These are phyloP conservation scores for Nothoprocta pentlandii DNA, from an alignment of 2,113 vertebrate genomes.

Conservation along the genomic window DNA sequence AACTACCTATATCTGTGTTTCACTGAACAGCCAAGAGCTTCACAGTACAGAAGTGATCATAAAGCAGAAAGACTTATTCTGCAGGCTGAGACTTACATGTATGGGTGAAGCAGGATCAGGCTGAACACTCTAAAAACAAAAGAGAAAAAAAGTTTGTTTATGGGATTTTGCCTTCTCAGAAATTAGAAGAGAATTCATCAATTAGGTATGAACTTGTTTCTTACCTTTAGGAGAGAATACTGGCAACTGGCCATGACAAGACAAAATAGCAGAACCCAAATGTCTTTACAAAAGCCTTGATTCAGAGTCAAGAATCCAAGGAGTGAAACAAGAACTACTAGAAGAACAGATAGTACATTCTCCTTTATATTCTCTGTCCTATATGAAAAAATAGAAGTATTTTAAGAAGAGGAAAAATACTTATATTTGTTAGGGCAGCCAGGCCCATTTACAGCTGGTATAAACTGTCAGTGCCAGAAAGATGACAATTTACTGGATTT, in stretches of 20 bases:
- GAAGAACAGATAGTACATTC: conserved; percentile 86
- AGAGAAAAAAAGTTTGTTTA: conserved; percentile 21
- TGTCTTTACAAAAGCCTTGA: conserved; percentile 93
- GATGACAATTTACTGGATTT: background rate
- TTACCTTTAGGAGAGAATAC: conserved; percentile 96
- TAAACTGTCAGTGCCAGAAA: background rate
- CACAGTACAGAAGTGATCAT: background rate
- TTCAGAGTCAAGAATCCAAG: conserved; percentile 94
- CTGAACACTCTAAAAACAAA: conserved; percentile 90
- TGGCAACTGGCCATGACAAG: conserved; percentile 97
- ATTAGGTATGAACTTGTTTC: background rate
- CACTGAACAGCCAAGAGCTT: background rate
- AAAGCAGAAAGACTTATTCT: background rate
- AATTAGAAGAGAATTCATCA: background rate
- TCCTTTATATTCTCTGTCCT: conserved; percentile 89
- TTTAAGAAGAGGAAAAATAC: background rate
- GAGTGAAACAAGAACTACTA: conserved; percentile 93
- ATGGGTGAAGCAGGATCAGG: conserved; percentile 96
- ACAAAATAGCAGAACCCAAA: conserved; percentile 95
- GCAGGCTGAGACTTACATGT: conserved; percentile 85
- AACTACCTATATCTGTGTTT: background rate
- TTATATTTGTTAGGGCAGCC: background rate
- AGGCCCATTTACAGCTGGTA: background rate
- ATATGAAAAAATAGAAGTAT: conserved; percentile 15
- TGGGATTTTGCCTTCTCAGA: background rate